Conservation (phyloP, 2,888 invertebrate species). For the Dusona sp. region DNA sequence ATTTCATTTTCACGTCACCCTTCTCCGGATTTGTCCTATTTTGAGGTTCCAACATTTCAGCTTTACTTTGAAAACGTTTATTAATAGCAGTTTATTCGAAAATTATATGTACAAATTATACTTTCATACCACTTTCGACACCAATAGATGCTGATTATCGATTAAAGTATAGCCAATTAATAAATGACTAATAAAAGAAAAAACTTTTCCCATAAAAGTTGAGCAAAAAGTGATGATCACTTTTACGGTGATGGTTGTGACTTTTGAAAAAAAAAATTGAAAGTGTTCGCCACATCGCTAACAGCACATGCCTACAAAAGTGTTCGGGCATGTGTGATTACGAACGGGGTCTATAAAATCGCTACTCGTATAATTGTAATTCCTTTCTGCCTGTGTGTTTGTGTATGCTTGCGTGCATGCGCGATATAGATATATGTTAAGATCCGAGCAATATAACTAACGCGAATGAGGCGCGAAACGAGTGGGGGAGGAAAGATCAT, state of each 20-base stretch:
- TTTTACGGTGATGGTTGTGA: neutral
- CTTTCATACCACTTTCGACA: neutral
- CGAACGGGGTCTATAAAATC: conserved; percentile 50
- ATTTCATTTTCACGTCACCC: neutral
- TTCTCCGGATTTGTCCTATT: neutral
- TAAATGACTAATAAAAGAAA: neutral
- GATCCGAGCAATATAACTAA: conserved; percentile 37
- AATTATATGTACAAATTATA: neutral
- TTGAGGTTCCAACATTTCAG: neutral
- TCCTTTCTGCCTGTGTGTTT: neutral
- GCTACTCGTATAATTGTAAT: conserved; percentile 58
- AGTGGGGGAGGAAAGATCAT: neutral
- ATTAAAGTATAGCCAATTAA: neutral
- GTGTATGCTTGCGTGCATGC: neutral
- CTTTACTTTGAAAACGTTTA: neutral
- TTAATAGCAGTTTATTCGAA: neutral
- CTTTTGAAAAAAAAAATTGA: conserved; percentile 10
- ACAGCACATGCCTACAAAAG: neutral
- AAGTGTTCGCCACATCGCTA: conserved; percentile 5
- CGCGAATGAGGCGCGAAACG: conserved; percentile 3
- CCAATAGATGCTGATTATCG: neutral
- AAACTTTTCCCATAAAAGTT: neutral
- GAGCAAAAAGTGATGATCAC: neutral
- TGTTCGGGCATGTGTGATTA: conserved; percentile 1
- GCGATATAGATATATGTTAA: neutral